These are phyloP conservation scores for Illadopsis cleaveri DNA, from an alignment of 2,113 vertebrate genomes.

Conservation along the genomic window DNA sequence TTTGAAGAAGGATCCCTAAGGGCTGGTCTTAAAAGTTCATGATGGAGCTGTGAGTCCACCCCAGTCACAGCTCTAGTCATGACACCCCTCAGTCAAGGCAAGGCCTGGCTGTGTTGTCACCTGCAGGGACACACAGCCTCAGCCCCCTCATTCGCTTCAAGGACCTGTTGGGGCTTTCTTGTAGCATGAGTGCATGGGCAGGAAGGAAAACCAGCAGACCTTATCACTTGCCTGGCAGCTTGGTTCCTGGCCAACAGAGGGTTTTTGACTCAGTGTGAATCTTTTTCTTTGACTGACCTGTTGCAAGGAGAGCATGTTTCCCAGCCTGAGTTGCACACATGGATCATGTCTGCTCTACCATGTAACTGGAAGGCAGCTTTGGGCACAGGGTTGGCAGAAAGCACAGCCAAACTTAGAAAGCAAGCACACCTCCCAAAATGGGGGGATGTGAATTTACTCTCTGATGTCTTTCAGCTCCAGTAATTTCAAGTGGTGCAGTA, in stretches of 20 bases:
- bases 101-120: neutral
- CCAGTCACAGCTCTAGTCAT: rapidly evolving
- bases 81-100: neutral
- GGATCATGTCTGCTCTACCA: neutral
- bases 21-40: neutral
- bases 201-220: neutral
- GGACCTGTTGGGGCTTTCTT: neutral
- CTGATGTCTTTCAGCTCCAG: neutral
- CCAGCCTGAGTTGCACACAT: neutral
- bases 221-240: neutral
- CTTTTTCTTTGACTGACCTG: neutral
- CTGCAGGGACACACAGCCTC: neutral
- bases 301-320: neutral
- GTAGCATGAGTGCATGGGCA: rapidly evolving
- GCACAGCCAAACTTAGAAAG: neutral
- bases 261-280: neutral
- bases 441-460: neutral
- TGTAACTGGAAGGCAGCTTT: neutral
- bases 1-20: neutral
- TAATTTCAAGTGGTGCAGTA: neutral
- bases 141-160: rapidly evolving
- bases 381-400: neutral
- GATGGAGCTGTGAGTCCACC: neutral
- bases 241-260: neutral
- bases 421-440: neutral